Evolutionary conservation across 2,888 invertebrate species (phyloP), one percentile per base, ranked within the genome.

Genomic region (Synanthedon andrenaeformis): DNA sequence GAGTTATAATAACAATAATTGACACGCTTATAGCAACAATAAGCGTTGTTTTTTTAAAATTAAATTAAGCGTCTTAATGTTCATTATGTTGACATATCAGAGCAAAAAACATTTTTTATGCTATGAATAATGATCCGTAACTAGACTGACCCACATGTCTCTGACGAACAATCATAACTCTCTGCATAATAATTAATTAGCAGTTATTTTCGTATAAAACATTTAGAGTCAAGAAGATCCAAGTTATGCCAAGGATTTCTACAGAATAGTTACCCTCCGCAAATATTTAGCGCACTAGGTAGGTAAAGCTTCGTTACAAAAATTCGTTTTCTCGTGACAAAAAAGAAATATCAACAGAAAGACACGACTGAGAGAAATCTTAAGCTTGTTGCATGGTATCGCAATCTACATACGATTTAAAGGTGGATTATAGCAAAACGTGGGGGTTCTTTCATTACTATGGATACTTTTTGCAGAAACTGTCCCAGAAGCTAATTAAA

Each of bases 141-240:
- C 45, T 49, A 14, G 19, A 61, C 57, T 70, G 77, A 69, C 82
- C 80, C 59, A 79, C 74, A 77, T 74, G 72, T 72, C 66, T 66
- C 67, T 66, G 69, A 72, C 49, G 10, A 17, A 17, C 62, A 67
- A 65, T 73, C 72, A 74, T 73, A 70, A 71, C 69, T 77, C 79
- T 82, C 76, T 79, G 76, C 74, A 75, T 72, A 74, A 69, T 76
- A 73, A 80, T 79, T 79, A 82, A 82, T 77, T 78, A 76, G 75
- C 76, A 76, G 76, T 79, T 79, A 72, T 66, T 58, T 64, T 60
- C 56, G 57, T n/a, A 49, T 10, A 35, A 35, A 35, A 35, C 8
- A 35, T 35, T 35, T 10, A 35, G 10, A 8, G 8, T 35, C 23
- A 49, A 49, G 12, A 49, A 14, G 12, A 49, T 49, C 17, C 49